Evolutionary conservation across 2,113 vertebrate genomes (phyloP).

Genomic region (Mixornis gularis): DNA sequence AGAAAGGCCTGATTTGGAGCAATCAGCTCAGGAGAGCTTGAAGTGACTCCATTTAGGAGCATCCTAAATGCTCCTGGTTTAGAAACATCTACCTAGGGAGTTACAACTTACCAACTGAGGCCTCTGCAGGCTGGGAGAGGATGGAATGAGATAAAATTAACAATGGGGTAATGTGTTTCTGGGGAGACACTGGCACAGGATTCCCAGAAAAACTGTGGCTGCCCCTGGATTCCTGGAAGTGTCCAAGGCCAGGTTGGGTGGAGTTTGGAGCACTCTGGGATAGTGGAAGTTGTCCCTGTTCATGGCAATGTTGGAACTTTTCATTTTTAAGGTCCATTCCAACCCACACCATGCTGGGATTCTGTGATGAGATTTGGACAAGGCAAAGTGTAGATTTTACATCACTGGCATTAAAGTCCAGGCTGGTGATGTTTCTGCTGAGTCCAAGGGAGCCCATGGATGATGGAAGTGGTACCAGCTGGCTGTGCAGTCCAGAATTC

Average conservation of each 20-base stretch:
- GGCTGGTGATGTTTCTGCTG: not conserved
- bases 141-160: not conserved
- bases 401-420: not conserved
- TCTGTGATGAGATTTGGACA: not conserved
- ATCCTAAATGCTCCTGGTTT: not conserved
- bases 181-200: not conserved
- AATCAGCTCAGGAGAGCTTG: not conserved
- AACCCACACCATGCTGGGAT: no score
- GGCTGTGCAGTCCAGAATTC: not conserved
- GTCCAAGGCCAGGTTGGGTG: accelerated
- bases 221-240: not conserved
- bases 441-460: not conserved
- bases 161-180: not conserved
- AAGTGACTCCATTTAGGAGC: not conserved
- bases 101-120: not conserved
- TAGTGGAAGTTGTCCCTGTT: not conserved
- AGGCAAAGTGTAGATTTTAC: not conserved
- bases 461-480: not conserved
- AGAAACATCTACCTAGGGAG: not conserved
- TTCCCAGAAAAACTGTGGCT: not conserved
- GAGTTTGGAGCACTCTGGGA: accelerated
- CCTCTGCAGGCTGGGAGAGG: not conserved
- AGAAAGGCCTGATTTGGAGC: not conserved
- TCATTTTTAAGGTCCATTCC: not conserved
- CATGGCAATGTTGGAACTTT: not conserved